Conservation (phyloP, 2,797 vertebrate genomes). For the Craterocephalus amniculus region DNA sequence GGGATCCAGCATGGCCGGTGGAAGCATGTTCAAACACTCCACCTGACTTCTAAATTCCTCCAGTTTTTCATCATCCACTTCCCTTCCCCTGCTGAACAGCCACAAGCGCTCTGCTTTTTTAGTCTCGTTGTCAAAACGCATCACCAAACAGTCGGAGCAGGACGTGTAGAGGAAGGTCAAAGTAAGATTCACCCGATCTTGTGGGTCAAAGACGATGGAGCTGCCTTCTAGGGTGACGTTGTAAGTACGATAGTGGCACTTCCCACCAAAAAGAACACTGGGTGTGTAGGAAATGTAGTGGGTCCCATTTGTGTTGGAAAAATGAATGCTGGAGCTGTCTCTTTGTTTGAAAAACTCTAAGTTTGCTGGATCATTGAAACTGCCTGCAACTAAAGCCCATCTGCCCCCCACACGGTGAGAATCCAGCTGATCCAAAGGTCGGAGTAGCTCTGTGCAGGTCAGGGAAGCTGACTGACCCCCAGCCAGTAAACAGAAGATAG, state of each 20-base stretch:
- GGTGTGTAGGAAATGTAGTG: neutral
- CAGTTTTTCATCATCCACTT: constrained; percentile 16
- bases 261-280: neutral
- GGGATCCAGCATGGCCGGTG: constrained; percentile 28
- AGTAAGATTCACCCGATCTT: neutral
- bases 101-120: constrained; percentile 11
- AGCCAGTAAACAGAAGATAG: constrained; percentile 28
- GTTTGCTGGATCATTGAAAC: constrained; percentile 14
- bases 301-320: constrained; percentile 7
- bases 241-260: neutral
- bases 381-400: constrained; percentile 44
- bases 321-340: constrained; percentile 32
- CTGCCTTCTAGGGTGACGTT: constrained; percentile 4
- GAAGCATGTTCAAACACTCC: constrained; percentile 38
- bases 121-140: constrained; percentile 2
- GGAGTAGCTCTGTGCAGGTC: constrained; percentile 34
- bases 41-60: constrained; percentile 41
- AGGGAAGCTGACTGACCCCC: constrained; percentile 33
- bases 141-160: constrained; percentile 32
- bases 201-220: neutral
- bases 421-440: constrained; percentile 29
- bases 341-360: constrained; percentile 15
- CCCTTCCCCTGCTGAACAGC: constrained; percentile 44
- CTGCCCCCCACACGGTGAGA: constrained; percentile 30
- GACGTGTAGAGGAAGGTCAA: constrained; percentile 16